phyloP scores from a whole-genome alignment of 2,888 invertebrate species.

The Xestia sexstrigata region DNA sequence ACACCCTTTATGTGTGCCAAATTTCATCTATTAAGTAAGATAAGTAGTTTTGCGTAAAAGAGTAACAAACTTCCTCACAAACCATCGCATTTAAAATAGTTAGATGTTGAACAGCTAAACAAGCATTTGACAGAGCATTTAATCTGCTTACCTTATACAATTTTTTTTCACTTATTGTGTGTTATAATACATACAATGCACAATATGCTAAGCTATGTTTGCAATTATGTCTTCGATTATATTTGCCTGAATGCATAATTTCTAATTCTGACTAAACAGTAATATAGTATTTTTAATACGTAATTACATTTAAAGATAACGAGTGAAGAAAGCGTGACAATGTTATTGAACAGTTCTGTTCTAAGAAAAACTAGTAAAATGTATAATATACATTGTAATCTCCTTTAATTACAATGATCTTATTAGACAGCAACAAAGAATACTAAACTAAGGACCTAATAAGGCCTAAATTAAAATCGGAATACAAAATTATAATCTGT shows the following conservation, averaged over 20 bases:
- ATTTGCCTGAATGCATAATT: neutral
- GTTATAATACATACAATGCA: neutral
- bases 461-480: neutral
- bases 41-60: neutral
- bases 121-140: neutral
- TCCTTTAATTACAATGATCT: neutral
- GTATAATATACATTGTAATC: neutral
- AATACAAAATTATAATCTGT: neutral
- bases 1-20: neutral
- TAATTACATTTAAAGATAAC: constrained; percentile 7
- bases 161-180: neutral
- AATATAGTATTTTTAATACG: neutral
- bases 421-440: neutral
- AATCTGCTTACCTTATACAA: neutral
- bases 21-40: too few species aligned
- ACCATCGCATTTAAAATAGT: neutral
- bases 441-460: neutral
- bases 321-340: neutral
- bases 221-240: neutral
- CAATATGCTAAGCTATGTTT: neutral
- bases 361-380: constrained; percentile 7
- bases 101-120: neutral
- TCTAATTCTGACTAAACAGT: neutral
- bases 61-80: neutral
- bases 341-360: neutral